These are phyloP conservation scores for Mesaphorura yosii DNA, from an alignment of 1,140 invertebrate genomes.

Conservation along the genomic window DNA sequence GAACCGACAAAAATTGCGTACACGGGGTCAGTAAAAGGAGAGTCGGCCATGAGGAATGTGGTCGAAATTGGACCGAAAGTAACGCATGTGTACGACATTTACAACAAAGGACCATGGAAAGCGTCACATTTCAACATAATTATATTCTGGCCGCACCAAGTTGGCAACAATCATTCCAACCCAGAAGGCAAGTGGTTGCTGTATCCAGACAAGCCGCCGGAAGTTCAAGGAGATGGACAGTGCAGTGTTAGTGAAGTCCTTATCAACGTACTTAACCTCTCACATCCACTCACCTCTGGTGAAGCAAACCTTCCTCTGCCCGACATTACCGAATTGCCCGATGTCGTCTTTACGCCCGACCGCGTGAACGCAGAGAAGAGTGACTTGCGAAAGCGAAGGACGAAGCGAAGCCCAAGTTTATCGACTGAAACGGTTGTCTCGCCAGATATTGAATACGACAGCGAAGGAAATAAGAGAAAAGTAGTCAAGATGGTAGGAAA, in stretches of 20 bases:
- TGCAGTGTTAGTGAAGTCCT: constrained; percentile 16
- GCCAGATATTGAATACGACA: constrained; percentile 55
- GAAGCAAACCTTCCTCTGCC: too few relatives aligned
- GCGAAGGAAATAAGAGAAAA: constrained; percentile 55
- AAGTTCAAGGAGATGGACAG: constrained; percentile 49
- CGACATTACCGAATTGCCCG: too few relatives aligned
- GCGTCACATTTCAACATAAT: constrained; percentile 62
- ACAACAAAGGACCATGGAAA: constrained; percentile 75
- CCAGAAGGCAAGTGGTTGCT: constrained; percentile 69
- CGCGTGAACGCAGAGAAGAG: too few relatives aligned
- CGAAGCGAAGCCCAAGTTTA: constrained; percentile 47
- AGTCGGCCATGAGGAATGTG: constrained; percentile 66
- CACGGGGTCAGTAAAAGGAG: constrained; percentile 66
- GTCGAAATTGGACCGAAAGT: constrained; percentile 75
- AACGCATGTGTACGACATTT: constrained; percentile 72
- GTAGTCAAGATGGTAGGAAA: constrained; percentile 60
- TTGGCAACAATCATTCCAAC: constrained; percentile 57
- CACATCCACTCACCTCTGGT: too few relatives aligned
- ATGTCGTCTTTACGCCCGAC: too few relatives aligned
- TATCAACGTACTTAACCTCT: constrained; percentile 18
- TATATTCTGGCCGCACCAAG: constrained; percentile 81
- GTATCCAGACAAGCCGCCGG: constrained; percentile 69
- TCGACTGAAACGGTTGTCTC: constrained; percentile 59
- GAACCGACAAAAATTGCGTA: constrained; percentile 70
- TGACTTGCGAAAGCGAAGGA: too few relatives aligned